These are phyloP conservation scores for Stenopsyche tienmushanensis DNA, from an alignment of 1,140 invertebrate genomes.

Conservation along the genomic window DNA sequence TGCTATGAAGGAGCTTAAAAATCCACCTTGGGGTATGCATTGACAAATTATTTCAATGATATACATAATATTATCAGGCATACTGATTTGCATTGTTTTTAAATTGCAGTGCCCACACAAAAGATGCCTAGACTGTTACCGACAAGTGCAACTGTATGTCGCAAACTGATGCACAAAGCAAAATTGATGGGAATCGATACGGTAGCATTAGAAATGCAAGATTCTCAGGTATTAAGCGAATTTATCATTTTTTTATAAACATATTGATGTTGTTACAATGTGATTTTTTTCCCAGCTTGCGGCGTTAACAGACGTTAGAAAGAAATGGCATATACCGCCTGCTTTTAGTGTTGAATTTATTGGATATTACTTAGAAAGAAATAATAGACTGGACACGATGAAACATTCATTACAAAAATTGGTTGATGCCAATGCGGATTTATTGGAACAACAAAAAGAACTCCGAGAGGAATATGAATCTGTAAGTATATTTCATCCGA, in stretches of 20 bases:
- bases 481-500: constrained; percentile 51
- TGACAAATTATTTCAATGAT: constrained; percentile 20
- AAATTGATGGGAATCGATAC: constrained; percentile 88
- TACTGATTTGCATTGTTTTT: background rate
- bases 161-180: constrained; percentile 80
- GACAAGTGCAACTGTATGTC: constrained; percentile 86
- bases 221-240: constrained; percentile 63
- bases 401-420: constrained; percentile 74
- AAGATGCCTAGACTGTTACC: constrained; percentile 90
- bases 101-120: constrained; percentile 78
- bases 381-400: constrained; percentile 74
- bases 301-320: constrained; percentile 78
- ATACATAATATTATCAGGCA: background rate
- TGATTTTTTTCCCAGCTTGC: constrained; percentile 55
- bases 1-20: constrained; percentile 70
- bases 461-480: constrained; percentile 77
- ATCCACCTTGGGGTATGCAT: constrained; percentile 79
- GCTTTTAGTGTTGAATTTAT: constrained; percentile 93
- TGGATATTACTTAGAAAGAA: constrained; percentile 88
- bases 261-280: background rate
- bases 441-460: constrained; percentile 71
- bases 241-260: background rate
- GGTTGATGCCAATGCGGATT: constrained; percentile 70
- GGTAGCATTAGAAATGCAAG: constrained; percentile 73
- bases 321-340: constrained; percentile 92